Evolutionary conservation across 1,140 invertebrate genomes (phyloP), one percentile per base, ranked within the genome.

Genomic region (Caenorhabditis latens): DNA sequence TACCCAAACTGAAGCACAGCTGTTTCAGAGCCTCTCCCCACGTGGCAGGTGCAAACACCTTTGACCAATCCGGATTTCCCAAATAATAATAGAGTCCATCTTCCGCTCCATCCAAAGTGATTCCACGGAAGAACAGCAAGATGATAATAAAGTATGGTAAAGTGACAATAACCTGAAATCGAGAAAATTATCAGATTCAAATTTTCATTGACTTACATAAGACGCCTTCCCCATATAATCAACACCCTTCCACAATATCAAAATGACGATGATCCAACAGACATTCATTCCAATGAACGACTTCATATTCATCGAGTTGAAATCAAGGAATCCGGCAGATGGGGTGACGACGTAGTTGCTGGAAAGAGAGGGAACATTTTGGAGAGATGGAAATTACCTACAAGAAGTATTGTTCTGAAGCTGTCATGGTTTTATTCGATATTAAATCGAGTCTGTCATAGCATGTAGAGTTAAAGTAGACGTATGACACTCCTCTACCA

Each of bases 91-190:
- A 90, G 48, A 97, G 96, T 13, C 96, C 96, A 67, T 95, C 93
- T 1, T 91, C 92, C 0, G 96, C 95, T 0, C 96, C 96, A 7
- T 95, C 94, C 82, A 97, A 93, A 1, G 96, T 96, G 4, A 94
- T 94, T 88, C 95, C 95, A 89, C 95, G 93, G 46, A 96, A 93
- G 32, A 96, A 93, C n/a, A 96, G 93, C 14, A 95, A 95, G 1
- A 95, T 94, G 55, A 96, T 93, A 90, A 96, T 95, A 14, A 96
- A 94, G 91, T 96, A 96, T 2, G 96, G 96, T 92, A 96, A 96
- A 9, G 95, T 91, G 0, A 95, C 95, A 84, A 95, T 90, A 57
- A 90, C 57, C 75, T 86, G 83, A 53, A 84, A 24, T 8, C 11
- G 4, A 19, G 48, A 16, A 67, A 50, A n/a, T n/a, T n/a, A n/a